A percentile compares a stretch with the other conserved stretches of the same genome.
Evolutionary conservation across 1,140 invertebrate genomes (phyloP).

Genomic region (Aphelenchoides besseyi): DNA sequence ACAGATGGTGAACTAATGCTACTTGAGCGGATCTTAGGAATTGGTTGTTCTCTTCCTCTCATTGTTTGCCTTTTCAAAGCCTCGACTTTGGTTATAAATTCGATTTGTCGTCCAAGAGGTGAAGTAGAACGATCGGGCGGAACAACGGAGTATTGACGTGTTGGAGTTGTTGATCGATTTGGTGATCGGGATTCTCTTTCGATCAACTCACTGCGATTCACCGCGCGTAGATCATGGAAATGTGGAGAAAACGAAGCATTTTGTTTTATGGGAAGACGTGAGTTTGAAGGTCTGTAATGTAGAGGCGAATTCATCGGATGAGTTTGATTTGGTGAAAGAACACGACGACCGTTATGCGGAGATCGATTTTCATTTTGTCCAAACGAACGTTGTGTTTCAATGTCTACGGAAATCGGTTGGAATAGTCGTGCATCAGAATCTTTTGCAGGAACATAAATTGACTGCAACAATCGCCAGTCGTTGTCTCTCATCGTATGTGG

Average conservation of each 20-base stretch:
- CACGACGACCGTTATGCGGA: not conserved
- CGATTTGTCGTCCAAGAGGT: not conserved
- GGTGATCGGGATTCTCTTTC: not conserved
- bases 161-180: not conserved
- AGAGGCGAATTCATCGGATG: not conserved
- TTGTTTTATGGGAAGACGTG: not conserved
- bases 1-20: not conserved
- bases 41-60: not conserved
- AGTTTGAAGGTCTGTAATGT: not conserved
- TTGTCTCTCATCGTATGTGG: slow-evolving; percentile 11
- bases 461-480: slow-evolving; percentile 19
- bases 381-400: not conserved
- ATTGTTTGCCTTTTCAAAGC: not conserved
- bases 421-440: not conserved
- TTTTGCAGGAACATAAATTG: slow-evolving; percentile 6
- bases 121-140: not conserved
- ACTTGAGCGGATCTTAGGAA: not conserved
- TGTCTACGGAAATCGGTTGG: slow-evolving; percentile 5
- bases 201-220: not conserved
- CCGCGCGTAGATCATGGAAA: not conserved
- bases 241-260: not conserved
- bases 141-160: slow-evolving; percentile 1
- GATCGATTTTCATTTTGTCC: no score
- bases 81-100: not conserved
- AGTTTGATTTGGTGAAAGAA: not conserved